Percentiles rank a stretch among this genome's conserved stretches.
phyloP scores from a whole-genome alignment of 1,140 invertebrate genomes.

The Dendrolimus punctatus region DNA sequence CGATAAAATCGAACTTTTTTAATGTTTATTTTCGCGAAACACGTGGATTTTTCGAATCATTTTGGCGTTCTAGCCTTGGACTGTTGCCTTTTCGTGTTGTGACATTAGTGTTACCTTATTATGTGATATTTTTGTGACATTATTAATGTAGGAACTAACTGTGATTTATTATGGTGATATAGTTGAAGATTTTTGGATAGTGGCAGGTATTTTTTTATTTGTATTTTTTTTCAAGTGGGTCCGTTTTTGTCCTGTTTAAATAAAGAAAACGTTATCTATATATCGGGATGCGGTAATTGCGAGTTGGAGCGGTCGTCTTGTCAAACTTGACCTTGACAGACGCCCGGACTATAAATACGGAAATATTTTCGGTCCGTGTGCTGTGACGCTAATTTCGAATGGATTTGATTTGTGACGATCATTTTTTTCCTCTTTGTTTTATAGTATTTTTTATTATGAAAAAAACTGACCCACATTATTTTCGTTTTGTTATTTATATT shows the following conservation, averaged over 20 bases:
- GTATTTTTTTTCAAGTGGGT: slow-evolving; percentile 36
- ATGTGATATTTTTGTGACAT: slow-evolving; percentile 69
- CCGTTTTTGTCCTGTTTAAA: too few relatives aligned
- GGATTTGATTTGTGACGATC: slow-evolving; percentile 22
- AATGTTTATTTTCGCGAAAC: slow-evolving; percentile 60
- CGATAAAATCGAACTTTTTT: slow-evolving; percentile 32
- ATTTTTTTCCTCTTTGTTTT: slow-evolving; percentile 16
- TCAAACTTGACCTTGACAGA: slow-evolving; percentile 58
- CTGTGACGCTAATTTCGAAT: slow-evolving; percentile 24
- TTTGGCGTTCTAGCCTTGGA: slow-evolving; percentile 56
- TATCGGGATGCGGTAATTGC: slow-evolving; percentile 40
- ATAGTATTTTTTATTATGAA: slow-evolving; percentile 10
- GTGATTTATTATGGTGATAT: slow-evolving; percentile 70
- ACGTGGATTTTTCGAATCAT: slow-evolving; percentile 64
- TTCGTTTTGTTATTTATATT: slow-evolving; percentile 7
- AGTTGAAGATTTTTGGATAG: slow-evolving; percentile 54
- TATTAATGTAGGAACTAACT: slow-evolving; percentile 63
- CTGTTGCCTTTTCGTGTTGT: slow-evolving; percentile 69
- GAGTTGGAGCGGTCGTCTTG: slow-evolving; percentile 39
- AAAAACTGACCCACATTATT: slow-evolving; percentile 12
- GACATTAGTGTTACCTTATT: slow-evolving; percentile 67
- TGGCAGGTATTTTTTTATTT: slow-evolving; percentile 45
- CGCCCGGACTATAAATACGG: slow-evolving; percentile 61
- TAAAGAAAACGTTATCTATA: slow-evolving; percentile 31
- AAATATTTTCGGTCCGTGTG: slow-evolving; percentile 54